Percentiles rank a stretch among this genome's conserved stretches.
phyloP scores from a whole-genome alignment of 2,113 vertebrate genomes.

The Trochalopteron elliotii region DNA sequence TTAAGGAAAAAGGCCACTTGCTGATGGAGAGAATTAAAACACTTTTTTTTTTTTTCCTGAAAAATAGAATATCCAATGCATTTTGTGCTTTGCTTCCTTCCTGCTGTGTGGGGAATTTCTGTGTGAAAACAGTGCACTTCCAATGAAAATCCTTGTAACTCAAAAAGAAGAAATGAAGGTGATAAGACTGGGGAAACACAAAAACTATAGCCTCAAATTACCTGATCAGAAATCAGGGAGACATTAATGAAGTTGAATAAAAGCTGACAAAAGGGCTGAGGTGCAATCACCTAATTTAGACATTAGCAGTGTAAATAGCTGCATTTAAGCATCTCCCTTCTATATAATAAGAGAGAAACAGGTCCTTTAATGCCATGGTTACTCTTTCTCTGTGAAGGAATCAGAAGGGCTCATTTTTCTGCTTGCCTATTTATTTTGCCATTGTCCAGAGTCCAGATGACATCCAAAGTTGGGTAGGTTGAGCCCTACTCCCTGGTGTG shows the following conservation, averaged over 20 bases:
- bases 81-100: not conserved
- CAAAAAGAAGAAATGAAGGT: not conserved
- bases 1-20: not conserved
- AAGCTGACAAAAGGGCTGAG: not conserved
- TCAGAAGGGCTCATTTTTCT: not conserved
- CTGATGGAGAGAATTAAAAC: not conserved
- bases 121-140: not conserved
- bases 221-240: not conserved
- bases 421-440: not conserved
- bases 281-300: not conserved
- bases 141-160: not conserved
- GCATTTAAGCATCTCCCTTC: not conserved
- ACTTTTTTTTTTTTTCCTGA: not conserved
- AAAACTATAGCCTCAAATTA: not conserved
- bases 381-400: not conserved
- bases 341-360: not conserved
- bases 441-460: not conserved
- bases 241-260: not conserved
- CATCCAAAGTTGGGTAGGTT: not conserved
- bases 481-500: not conserved
- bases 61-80: not conserved
- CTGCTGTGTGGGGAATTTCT: not conserved
- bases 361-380: accelerated
- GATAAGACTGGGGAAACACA: not conserved
- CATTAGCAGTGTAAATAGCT: not conserved